Percentiles rank a stretch among this genome's conserved stretches.
Conservation (phyloP, 53 echinoderm and acorn worm species). For the Holothuria leucospilota region DNA sequence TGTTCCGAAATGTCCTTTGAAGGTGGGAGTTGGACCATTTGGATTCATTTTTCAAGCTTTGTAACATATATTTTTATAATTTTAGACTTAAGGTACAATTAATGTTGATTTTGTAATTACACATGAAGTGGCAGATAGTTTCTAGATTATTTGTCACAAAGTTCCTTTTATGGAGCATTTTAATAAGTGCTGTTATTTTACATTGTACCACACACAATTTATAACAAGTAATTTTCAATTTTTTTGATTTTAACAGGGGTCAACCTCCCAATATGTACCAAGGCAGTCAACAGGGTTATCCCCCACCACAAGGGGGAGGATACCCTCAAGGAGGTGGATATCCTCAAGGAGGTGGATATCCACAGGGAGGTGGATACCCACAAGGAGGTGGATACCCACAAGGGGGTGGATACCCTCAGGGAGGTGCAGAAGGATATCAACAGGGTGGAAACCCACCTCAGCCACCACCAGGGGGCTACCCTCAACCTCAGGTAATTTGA, state of each 20-base stretch:
- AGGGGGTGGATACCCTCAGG: neutral
- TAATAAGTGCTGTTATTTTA: neutral
- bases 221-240: neutral
- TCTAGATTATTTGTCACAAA: too few relatives aligned
- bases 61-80: too few relatives aligned
- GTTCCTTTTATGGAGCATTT: too few relatives aligned
- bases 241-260: too few relatives aligned
- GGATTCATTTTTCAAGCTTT: too few relatives aligned
- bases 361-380: neutral
- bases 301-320: slow-evolving; percentile 53
- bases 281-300: slow-evolving; percentile 35
- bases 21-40: too few relatives aligned
- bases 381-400: neutral
- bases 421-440: slow-evolving; percentile 44
- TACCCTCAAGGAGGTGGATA: slow-evolving; percentile 48
- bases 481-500: neutral
- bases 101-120: too few relatives aligned
- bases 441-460: neutral
- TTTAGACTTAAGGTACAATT: too few relatives aligned
- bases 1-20: too few relatives aligned
- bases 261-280: neutral
- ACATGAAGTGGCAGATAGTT: too few relatives aligned
- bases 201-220: neutral
- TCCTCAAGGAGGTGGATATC: neutral
- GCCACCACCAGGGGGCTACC: neutral